Base-by-base conservation (phyloP, 2,113 vertebrate species). In the Phrynosoma blainvillii region DNA sequence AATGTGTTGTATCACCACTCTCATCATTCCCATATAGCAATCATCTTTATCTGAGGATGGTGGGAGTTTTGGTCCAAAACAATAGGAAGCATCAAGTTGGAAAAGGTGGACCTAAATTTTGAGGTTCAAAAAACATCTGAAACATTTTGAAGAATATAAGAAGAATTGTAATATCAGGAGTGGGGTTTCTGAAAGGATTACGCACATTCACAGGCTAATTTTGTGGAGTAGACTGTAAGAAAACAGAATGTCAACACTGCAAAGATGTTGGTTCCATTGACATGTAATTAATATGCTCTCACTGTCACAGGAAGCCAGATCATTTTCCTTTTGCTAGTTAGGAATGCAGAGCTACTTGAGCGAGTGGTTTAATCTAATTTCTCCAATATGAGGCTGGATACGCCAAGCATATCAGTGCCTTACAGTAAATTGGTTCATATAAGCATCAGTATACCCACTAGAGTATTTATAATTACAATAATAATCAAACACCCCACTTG, bases 331-430 rank as follows among this genome's bases (percentile, higher is more conserved):
- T 5, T 9, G 21, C 20, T 82, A 73, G 87, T 93, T 56, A 92
- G 36, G 82, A 85, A 89, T 23, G 70, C 79, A 75, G 86, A 86
- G 47, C 52, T 9, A 20, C 23, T 68, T 30, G 84, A 75, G 86
- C 80, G 68, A 88, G 68, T 0, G 0, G 36, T 85, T 5, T 62
- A 84, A 5, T 88, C 88, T 90, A 32, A 21, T 89, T 89, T 82
- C 87, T 20, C 66, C 71, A 85, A 89, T 81, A 70, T 13, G 42
- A 0, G 36, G 56, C 52, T 79, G 40, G 62, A 68, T 88, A 2
- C 20, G 84, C 10, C 80, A 87, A 76, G 84, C 77, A 80, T 42
- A 92, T 73, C 86, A 68, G 62, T 78, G 80, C 74, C 79, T 20
- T 87, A 74, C 3, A 0, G n/a, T 23, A 88, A 0, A 84, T 74